These are phyloP conservation scores for Plutomurus gul DNA, from an alignment of 1,140 invertebrate genomes.

Conservation along the genomic window DNA sequence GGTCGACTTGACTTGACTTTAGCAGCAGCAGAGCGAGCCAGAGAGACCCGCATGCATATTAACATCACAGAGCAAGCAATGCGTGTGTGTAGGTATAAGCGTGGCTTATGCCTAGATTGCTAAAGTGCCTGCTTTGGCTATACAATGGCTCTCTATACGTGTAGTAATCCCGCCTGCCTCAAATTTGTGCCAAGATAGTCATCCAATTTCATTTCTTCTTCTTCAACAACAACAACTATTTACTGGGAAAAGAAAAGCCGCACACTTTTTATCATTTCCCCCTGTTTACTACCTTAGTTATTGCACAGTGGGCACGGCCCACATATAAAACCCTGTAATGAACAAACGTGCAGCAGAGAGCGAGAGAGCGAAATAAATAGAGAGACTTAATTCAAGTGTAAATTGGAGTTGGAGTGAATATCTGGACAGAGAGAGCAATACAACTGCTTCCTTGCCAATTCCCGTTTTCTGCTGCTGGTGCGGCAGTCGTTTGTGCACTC, in stretches of 20 bases:
- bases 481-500: neutral
- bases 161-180: neutral
- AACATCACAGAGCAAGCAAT: neutral
- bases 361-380: too few species aligned
- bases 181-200: slow-evolving; percentile 6
- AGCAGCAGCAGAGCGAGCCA: too few species aligned
- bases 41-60: neutral
- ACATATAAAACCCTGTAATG: neutral
- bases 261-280: neutral
- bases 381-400: slow-evolving; percentile 19
- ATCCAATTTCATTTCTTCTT: slow-evolving; percentile 14
- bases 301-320: neutral
- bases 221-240: too few species aligned
- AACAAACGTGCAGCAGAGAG: too few species aligned
- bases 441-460: neutral
- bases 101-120: too few species aligned
- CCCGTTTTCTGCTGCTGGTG: neutral
- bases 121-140: too few species aligned
- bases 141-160: too few species aligned
- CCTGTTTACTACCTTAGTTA: neutral
- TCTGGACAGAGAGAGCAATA: slow-evolving; percentile 3
- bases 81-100: too few species aligned
- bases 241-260: neutral
- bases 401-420: neutral
- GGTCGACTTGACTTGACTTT: neutral